phyloP scores from a whole-genome alignment of 2,797 vertebrate species.

The Amphiprion clarkii region DNA sequence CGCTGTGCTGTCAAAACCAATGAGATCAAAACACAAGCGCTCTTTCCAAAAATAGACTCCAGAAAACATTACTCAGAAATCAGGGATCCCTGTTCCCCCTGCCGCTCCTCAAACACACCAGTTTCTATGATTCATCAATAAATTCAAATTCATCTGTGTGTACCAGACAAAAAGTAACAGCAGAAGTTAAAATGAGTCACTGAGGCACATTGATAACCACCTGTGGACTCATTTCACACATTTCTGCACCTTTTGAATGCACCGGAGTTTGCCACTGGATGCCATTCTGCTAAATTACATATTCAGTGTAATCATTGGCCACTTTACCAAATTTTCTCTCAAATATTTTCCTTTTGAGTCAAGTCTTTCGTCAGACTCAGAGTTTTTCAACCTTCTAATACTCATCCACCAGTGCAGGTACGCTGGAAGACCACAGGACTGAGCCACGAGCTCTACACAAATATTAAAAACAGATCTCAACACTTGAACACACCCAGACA shows the following conservation, averaged over 20 bases:
- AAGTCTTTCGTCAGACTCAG: conserved; percentile 10
- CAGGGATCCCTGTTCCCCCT: conserved; percentile 34
- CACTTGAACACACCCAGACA: conserved; percentile 63
- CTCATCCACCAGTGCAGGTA: conserved; percentile 3
- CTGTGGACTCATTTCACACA: conserved; percentile 3
- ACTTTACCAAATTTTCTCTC: conserved; percentile 1
- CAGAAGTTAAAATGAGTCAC: conserved; percentile 27
- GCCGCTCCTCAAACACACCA: conserved; percentile 35
- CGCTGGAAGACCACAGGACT: conserved; percentile 29
- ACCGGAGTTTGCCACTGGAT: neutral
- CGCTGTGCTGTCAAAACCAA: conserved; percentile 71
- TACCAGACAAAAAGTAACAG: conserved; percentile 26
- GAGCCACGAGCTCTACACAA: conserved; percentile 40
- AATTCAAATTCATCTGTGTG: conserved; percentile 34
- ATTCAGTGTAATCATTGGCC: neutral
- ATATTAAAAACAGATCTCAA: conserved; percentile 69
- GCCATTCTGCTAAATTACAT: neutral
- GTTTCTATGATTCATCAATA: conserved; percentile 34
- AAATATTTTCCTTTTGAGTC: conserved; percentile 9
- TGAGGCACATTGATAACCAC: conserved; percentile 3
- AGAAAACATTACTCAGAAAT: conserved; percentile 73
- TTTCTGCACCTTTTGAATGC: conserved; percentile 1
- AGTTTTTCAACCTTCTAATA: conserved; percentile 8
- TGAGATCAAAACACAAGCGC: conserved; percentile 61
- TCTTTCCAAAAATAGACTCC: conserved; percentile 68